A percentile compares a stretch with the other conserved stretches of the same genome.
Evolutionary conservation across 2,113 vertebrate genomes (phyloP).

Genomic region (Arothron firmamentum): DNA sequence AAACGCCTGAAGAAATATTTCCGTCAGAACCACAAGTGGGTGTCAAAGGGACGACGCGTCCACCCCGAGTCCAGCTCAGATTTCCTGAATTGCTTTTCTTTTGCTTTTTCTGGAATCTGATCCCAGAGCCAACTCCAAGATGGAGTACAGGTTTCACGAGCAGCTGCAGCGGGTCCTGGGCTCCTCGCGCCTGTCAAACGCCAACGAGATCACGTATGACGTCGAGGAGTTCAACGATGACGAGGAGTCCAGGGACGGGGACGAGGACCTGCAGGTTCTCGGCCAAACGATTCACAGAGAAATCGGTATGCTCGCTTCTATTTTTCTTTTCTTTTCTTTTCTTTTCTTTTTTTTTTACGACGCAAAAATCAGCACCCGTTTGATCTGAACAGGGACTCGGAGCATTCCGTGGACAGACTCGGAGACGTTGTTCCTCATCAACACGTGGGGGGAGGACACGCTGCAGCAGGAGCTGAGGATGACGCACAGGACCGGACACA

Average conservation of each 20-base stretch:
- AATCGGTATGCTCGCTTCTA: conserved; percentile 32
- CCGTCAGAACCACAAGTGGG: conserved; percentile 61
- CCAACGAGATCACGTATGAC: conserved; percentile 50
- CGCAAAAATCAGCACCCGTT: not conserved
- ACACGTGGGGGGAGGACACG: conserved; percentile 65
- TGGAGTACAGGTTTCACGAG: conserved; percentile 63
- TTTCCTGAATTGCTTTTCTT: not conserved
- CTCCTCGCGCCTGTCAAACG: conserved; percentile 20
- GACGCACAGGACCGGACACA: conserved; percentile 57
- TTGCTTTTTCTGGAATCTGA: not conserved
- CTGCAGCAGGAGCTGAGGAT: conserved; percentile 63
- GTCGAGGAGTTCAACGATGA: conserved; percentile 46
- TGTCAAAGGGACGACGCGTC: not conserved
- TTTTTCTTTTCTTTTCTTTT: not conserved
- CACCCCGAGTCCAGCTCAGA: not conserved
- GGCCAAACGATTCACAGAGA: conserved; percentile 44
- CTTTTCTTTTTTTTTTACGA: not conserved
- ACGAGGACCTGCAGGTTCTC: conserved; percentile 59
- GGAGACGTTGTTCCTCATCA: conserved; percentile 69
- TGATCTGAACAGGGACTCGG: conserved; percentile 47
- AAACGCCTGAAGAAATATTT: conserved; percentile 70
- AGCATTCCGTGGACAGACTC: conserved; percentile 68
- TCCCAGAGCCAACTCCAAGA: conserved; percentile 49
- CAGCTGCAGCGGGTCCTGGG: conserved; percentile 58
- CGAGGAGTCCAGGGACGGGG: conserved; percentile 51